Percentiles rank a stretch among this genome's conserved stretches.
Conservation (phyloP, 92 coral and sea anemone species). For the Zoanthus sociatus region DNA sequence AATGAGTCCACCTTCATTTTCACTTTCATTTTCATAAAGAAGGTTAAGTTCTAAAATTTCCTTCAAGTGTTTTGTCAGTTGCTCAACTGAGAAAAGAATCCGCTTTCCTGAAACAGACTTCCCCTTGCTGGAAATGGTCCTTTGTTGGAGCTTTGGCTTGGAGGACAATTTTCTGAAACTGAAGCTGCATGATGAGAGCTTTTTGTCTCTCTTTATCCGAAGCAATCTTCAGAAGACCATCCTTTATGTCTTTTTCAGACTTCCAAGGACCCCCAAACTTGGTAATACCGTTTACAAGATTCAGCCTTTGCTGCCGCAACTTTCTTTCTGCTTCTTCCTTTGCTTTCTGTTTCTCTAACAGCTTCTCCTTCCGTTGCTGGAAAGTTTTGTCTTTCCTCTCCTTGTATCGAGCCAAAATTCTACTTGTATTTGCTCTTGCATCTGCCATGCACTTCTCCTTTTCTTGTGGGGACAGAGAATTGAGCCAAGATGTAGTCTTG, state of each 20-base stretch:
- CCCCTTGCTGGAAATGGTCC: slow-evolving; percentile 52
- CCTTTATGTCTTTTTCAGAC: slow-evolving; percentile 34
- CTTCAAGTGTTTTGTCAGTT: slow-evolving; percentile 33
- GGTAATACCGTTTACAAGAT: slow-evolving; percentile 23
- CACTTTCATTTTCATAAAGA: slow-evolving; percentile 28
- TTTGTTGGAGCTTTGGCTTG: slow-evolving; percentile 32
- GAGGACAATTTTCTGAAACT: slow-evolving; percentile 47
- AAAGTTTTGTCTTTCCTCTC: slow-evolving; percentile 40
- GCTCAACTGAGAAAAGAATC: slow-evolving; percentile 36
- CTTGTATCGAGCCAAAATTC: slow-evolving; percentile 21
- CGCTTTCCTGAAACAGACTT: slow-evolving; percentile 46
- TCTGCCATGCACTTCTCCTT: slow-evolving; percentile 45
- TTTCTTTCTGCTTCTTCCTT: slow-evolving; percentile 51
- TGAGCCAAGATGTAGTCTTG: slow-evolving; percentile 47
- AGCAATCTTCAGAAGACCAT: slow-evolving; percentile 41
- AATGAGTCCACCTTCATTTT: slow-evolving; percentile 29
- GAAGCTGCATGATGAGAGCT: slow-evolving; percentile 39
- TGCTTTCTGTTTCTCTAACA: slow-evolving; percentile 47
- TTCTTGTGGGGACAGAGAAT: slow-evolving; percentile 48
- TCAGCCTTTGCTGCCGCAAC: slow-evolving; percentile 40
- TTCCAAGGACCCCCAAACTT: slow-evolving; percentile 49
- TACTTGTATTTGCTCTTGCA: slow-evolving; percentile 11
- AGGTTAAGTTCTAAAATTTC: slow-evolving; percentile 24
- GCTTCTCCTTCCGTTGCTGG: slow-evolving; percentile 53
- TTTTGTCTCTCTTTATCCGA: slow-evolving; percentile 38